These are phyloP conservation scores for Grammomys surdaster DNA, from an alignment of 2,113 vertebrate species.

Conservation along the genomic window DNA sequence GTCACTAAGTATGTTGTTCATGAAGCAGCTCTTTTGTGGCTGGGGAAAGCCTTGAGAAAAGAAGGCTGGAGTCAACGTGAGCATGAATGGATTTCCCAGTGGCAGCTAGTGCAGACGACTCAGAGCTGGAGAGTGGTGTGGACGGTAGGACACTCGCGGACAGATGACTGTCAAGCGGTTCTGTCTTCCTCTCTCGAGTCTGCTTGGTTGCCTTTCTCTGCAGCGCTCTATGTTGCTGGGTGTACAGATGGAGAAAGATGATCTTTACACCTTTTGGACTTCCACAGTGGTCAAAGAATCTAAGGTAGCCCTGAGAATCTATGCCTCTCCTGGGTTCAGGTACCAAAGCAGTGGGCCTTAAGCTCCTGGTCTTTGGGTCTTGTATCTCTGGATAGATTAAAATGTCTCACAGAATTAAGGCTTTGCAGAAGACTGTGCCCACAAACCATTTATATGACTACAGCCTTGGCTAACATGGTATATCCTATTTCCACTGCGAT, in stretches of 20 bases:
- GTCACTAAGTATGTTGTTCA: accelerated
- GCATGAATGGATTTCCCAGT: too few relatives aligned
- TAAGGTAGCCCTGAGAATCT: neutral
- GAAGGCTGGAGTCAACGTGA: neutral
- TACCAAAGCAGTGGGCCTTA: accelerated
- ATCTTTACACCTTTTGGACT: accelerated
- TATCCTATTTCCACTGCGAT: accelerated
- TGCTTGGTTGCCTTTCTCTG: too few relatives aligned
- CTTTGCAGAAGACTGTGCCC: accelerated
- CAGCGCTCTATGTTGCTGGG: neutral
- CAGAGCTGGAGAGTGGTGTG: neutral
- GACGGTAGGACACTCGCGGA: neutral
- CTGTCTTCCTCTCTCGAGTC: accelerated
- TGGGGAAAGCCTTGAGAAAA: neutral
- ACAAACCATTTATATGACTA: accelerated
- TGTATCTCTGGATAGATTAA: neutral
- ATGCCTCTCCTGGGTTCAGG: accelerated
- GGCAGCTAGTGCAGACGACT: neutral
- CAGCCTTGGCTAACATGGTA: neutral
- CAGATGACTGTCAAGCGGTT: neutral
- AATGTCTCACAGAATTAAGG: accelerated
- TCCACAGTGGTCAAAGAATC: too few relatives aligned
- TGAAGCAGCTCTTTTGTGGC: accelerated
- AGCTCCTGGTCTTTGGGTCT: neutral
- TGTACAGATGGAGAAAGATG: accelerated